Conservation (phyloP, 2,113 vertebrate species). For the Echinops telfairi region DNA sequence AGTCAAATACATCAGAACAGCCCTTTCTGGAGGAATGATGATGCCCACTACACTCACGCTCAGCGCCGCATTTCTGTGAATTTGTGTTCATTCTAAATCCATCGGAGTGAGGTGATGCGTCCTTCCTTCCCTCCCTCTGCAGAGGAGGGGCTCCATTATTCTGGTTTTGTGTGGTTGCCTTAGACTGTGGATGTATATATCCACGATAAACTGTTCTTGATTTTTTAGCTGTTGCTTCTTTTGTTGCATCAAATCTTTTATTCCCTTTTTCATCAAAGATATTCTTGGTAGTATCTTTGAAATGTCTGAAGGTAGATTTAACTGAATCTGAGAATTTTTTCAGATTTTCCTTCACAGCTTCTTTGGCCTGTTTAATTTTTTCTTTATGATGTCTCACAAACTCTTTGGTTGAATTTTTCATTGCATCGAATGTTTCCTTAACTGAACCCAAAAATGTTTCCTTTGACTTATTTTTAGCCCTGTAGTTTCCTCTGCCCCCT, state of each 20-base stretch:
- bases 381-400: constrained; percentile 99
- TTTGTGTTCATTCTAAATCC: constrained; percentile 82
- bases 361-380: constrained; percentile 98
- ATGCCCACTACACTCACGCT: constrained; percentile 83
- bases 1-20: constrained; percentile 92
- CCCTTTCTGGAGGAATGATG: constrained; percentile 85
- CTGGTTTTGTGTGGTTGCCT: constrained; percentile 70
- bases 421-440: constrained; percentile 96
- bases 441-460: constrained; percentile 92
- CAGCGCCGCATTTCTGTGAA: constrained; percentile 80
- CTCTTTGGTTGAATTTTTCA: constrained; percentile 98
- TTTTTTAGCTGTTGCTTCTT: constrained; percentile 84
- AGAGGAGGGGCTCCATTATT: constrained; percentile 74
- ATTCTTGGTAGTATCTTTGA: constrained; percentile 94
- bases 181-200: constrained; percentile 76
- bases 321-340: constrained; percentile 98
- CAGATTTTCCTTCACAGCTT: constrained; percentile 97
- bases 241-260: constrained; percentile 84
- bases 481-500: constrained; percentile 88
- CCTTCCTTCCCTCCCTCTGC: constrained; percentile 84
- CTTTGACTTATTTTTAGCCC: constrained; percentile 89
- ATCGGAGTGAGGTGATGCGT: constrained; percentile 69
- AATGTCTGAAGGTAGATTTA: constrained; percentile 95
- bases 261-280: constrained; percentile 92
- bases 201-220: constrained; percentile 81